phyloP scores from a whole-genome alignment of 2,888 invertebrate genomes.

The Lypha dubia region DNA sequence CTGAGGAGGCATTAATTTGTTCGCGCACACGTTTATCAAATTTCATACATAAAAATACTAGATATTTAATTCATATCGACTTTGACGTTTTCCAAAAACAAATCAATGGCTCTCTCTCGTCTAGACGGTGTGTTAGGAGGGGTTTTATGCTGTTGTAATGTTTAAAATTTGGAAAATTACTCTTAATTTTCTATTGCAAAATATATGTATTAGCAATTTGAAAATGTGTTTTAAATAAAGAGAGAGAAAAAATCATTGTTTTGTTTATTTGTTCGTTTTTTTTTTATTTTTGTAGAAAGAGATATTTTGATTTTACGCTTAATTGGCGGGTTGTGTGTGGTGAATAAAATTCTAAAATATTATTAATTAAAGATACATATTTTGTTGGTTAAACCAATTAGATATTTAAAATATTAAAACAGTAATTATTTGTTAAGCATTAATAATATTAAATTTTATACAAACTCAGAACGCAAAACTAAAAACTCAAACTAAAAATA shows the following conservation, averaged over 20 bases:
- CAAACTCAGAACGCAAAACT: conserved; percentile 64
- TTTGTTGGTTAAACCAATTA: conserved; percentile 71
- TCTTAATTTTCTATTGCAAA: conserved; percentile 3
- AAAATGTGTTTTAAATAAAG: conserved; percentile 7
- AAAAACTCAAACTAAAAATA: conserved; percentile 12
- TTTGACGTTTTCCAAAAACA: too few relatives aligned
- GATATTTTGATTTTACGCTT: conserved; percentile 72
- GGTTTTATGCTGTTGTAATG: conserved; percentile 3
- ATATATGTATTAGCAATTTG: not conserved
- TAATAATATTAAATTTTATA: conserved; percentile 69
- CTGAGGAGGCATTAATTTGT: too few relatives aligned
- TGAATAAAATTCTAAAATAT: conserved; percentile 67
- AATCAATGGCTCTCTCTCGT: too few relatives aligned
- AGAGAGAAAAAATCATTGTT: conserved; percentile 25
- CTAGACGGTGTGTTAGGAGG: not conserved
- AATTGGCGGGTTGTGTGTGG: conserved; percentile 72
- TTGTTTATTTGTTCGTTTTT: too few relatives aligned
- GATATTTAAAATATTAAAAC: conserved; percentile 64
- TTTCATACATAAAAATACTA: too few relatives aligned
- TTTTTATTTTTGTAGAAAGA: conserved; percentile 49
- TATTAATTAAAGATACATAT: conserved; percentile 63
- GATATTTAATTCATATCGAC: too few relatives aligned
- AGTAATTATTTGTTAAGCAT: conserved; percentile 58
- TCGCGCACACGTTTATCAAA: too few relatives aligned
- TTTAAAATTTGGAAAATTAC: conserved; percentile 7